Evolutionary conservation across 2,113 vertebrate genomes (phyloP), one percentile per base, ranked within the genome.

Genomic region (Loxodonta africana): DNA sequence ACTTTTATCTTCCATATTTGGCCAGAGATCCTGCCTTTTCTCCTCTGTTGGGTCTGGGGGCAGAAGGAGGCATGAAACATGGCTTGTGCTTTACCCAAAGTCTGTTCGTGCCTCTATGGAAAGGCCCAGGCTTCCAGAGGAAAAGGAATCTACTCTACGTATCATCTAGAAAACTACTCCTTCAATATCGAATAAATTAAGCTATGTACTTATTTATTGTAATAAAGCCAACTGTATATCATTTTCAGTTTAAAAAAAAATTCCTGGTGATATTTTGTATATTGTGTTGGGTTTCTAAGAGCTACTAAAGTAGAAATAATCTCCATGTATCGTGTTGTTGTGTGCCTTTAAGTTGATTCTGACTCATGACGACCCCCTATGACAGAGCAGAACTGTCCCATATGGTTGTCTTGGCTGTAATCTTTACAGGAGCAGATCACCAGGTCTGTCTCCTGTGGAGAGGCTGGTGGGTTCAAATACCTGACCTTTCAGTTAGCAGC

Each of bases 131-230:
- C 23, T 23, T n/a, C 20, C 8, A 73, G 41, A 46, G 30, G 44
- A 82, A 46, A 73, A 33, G 90, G 76, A 17, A 77, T n/a, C 73
- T 37, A 8, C 26, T 74, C 4, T 51, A 44, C 8, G 10, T 90
- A 37, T 57, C 23, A 8, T 71, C 33, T 76, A 90, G 94, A 83
- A 95, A 87, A 65, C 69, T 76, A 41, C 8, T 73, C 25, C 89
- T 96, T 65, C 37, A 87, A 86, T 60, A 20, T 67, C 83, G 86
- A 90, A 85, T 73, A 62, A 62, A 93, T n/a, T 30, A 60, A 95
- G 65, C 7, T 5, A 41, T 44, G 21, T 4, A 33, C 69, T 44
- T 41, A 65, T 74, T 77, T 46, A 67, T 83, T 91, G 53, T 4
- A 93, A 63, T 20, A 73, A 76, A 67, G 77, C 77, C 41, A 85